Evolutionary conservation across 1,140 invertebrate species (phyloP).

Genomic region (Drosophila tropicalis): DNA sequence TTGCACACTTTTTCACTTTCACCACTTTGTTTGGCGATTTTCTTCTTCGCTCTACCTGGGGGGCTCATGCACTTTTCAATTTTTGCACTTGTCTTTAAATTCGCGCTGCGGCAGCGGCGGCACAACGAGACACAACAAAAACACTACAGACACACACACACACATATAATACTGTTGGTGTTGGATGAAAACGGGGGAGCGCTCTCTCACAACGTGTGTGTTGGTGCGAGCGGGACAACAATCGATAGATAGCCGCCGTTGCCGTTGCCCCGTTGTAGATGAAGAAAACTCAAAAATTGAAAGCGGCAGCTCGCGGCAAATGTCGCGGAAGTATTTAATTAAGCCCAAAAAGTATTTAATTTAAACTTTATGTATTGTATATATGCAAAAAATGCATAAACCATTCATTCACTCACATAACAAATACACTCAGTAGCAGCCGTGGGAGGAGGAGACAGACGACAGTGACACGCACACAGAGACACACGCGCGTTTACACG

Average conservation of each 20-base stretch:
- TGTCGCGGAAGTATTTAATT: conserved; percentile 78
- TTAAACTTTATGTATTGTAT: conserved; percentile 59
- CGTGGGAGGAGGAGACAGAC: background rate
- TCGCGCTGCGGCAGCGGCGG: background rate
- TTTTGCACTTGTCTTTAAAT: conserved; percentile 19
- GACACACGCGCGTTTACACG: conserved; percentile 26
- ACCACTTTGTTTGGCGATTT: conserved; percentile 1
- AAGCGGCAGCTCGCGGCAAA: conserved; percentile 35
- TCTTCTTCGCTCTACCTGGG: conserved; percentile 1
- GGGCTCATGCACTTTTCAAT: conserved; percentile 5
- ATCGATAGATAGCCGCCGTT: conserved; percentile 49
- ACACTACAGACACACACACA: conserved; percentile 19
- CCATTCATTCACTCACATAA: conserved; percentile 30
- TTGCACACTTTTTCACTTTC: conserved; percentile 9
- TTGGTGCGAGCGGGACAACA: conserved; percentile 44
- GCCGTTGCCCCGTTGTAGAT: background rate
- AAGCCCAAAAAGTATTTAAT: conserved; percentile 72
- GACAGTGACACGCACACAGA: conserved; percentile 39
- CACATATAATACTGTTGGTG: conserved; percentile 25
- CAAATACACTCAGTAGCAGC: conserved; percentile 19
- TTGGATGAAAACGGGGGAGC: conserved; percentile 31
- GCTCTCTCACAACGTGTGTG: conserved; percentile 38
- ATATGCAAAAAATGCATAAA: conserved; percentile 56
- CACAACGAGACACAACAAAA: conserved; percentile 12
- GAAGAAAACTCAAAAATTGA: conserved; percentile 24